Base-by-base conservation (phyloP, 2,888 invertebrate genomes). In the Eupithecia abbreviata region DNA sequence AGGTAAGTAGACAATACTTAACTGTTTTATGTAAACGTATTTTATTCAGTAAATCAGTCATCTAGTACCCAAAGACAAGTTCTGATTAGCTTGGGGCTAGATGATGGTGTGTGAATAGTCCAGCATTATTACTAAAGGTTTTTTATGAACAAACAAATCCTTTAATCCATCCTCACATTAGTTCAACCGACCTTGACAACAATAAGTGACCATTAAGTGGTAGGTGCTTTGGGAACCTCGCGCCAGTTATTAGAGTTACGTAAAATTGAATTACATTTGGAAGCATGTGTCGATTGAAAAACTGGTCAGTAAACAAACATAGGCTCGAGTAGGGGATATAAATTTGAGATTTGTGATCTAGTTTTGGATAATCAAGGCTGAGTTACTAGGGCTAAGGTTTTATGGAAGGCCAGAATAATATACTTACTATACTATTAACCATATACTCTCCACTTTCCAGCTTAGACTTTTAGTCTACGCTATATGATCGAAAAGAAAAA, bases 161-260 rank as follows among this genome's bases (percentile, higher is more conserved):
- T 30, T 49, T 30, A 49, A 49, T 70, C 30, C 18, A 18, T 45
- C 13, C 70, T 72, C 13, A 45, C 12, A 66, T 45, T 69, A 69
- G 45, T n/a, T 66, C 42, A 66, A 10, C 82, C 84, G 90, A 86
- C 93, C 93, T 93, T 91, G 91, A 82, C 81, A 84, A 86, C 85
- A 89, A 89, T 89, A 90, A 89, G 87, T 85, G 86, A 85, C 86
- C 87, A 89, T 90, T 91, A 75, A 18, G 49, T 62, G 62, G 30
- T 62, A 62, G 62, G 62, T 75, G 55, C 87, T 86, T 86, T 87
- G 77, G 85, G 86, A 90, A 89, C 91, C 93, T 91, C 91, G 91
- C 88, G 89, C 92, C 83, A 90, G 85, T 85, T 90, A 86, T 88
- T 87, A 86, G 79, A 79, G 87, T 92, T 92, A 91, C 92, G 92